Evolutionary conservation across 2,888 invertebrate species (phyloP), one percentile per base, ranked within the genome.

Genomic region (Spisula solida): DNA sequence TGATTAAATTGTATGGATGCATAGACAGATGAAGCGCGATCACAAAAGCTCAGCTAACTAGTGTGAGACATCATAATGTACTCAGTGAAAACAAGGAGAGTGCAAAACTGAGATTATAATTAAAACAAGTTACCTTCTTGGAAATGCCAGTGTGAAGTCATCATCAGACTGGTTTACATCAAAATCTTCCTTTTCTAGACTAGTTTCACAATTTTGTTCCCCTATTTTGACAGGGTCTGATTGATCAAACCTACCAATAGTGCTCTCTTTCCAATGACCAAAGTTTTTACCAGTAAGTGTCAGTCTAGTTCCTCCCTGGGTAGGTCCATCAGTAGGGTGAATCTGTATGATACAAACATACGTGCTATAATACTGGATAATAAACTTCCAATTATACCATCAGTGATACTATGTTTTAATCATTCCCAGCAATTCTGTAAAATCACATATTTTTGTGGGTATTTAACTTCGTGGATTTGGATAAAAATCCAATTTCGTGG

Each of bases 281-380:
- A 82, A 82, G 29, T 82, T 31, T 60, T 41, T 82, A 41, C 82
- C 82, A 56, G 0, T 1, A 29, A 82, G 20, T 82, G 82, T 82
- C 25, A 82, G 31, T 1, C 6, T 56, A 31, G 82, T 82, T 60
- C 82, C 60, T 18, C 82, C 82, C 0, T 25, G 20, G 18, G 34
- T 14, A 18, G 82, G 82, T 34, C 82, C 82, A 60, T 82, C 82
- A 0, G 0, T 18, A 0, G 82, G 82, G 0, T 6, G 0, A 82
- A 82, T 2, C 82, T 82, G 66, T 16, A 82, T 55, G 4, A 80
- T 18, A 25, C 5, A 34, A 34, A 79, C n/a, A 34, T 34, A 31
- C 16, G 41, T 34, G 18, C n/a, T 56, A 56, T 41, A 41, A 41
- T 5, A 41, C 41, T 41, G 41, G 2, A 41, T 41, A 41, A 41